Evolutionary conservation across 2,888 invertebrate species (phyloP), one percentile per base, ranked within the genome.

Genomic region (Drosophila nr. perissopoda): DNA sequence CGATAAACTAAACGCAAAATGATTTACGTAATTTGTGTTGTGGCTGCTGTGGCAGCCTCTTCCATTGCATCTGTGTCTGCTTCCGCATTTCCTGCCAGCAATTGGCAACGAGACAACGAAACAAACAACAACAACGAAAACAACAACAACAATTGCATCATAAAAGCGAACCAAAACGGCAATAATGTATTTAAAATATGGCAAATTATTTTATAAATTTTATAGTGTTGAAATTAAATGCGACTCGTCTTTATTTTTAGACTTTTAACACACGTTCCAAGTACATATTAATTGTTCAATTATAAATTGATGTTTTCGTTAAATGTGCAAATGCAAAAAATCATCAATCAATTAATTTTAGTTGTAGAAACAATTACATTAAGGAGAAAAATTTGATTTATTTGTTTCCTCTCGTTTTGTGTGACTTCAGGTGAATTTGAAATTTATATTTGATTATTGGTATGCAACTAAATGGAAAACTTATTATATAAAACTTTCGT

Each of bases 141-240:
- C 40, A 67, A 34, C 66, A 51, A 57, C 61, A 65, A 62, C 54
- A 84, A 75, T 89, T 87, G 78, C 89, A 87, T 89, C 76, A 78
- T 87, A 45, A 25, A 73, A 73, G 58, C 70, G 52, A 56, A 36
- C 66, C 70, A 40, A 75, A 63, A 10, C 48, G 64, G 49, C 60
- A 67, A 67, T 45, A 6, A 62, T 52, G 51, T 67, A 71, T 73
- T 67, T 31, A 18, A 69, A 85, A 76, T 83, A 88, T 86, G 72
- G 78, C 76, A 66, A 78, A 83, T 88, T 34, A 29, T 51, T 33
- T 21, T 13, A 42, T 25, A 11, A 16, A 25, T 36, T 13, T 3
- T 48, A 18, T 16, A 13, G 31, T 51, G 36, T 40, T 69, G 66
- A 45, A 53, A 69, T 53, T 53, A 52, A 31, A 51, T 33, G 36